Base-by-base conservation (phyloP, 2,888 invertebrate genomes). In the Drosophila anomalata region DNA sequence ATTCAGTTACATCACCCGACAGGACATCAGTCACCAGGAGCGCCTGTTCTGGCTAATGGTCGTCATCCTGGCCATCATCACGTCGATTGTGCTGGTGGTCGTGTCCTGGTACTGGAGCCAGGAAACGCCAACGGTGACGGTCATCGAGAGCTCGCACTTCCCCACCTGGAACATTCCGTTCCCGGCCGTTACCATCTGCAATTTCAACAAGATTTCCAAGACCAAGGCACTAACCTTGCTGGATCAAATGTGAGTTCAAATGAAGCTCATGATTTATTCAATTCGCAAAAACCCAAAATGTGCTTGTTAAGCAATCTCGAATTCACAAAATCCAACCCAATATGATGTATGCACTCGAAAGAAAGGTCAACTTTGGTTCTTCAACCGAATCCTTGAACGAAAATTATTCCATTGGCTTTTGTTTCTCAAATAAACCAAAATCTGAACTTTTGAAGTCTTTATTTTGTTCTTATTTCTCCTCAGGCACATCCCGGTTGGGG, bases 1-100 rank as follows among this genome's bases (percentile, higher is more conserved):
- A 0, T 95, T 94, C 78, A 94, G 94, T 81, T 95, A 95, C 78
- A 94, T 95, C 31, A 94, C 93, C 3, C 93, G 94, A 81, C 92
- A 93, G 36, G 93, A 93, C 42, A 93, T 94, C 26, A 93, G 92
- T 42, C 82, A 89, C 7, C 75, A 90, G 39, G 95, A 95, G 90
- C 93, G 95, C 0, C 55, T 68, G 0, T 90, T 90, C 46, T 95
- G 95, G 95, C 92, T 93, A 0, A 44, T 93, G 0, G 92, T 94
- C 0, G 94, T 95, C 8, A 36, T 93, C 0, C 46, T 93, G 3
- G 94, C 94, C 44, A 89, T 94, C n/a, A 89, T 92, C 11, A 90
- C 93, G 2, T 94, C 94, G 0, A 88, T 93, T 6, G 92, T 91
- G n/a, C 92, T 95, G 57, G 93, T 95, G 11, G 82, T 92, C 3